Conservation (phyloP, 1,140 invertebrate genomes). For the Diabrotica undecimpunctata region DNA sequence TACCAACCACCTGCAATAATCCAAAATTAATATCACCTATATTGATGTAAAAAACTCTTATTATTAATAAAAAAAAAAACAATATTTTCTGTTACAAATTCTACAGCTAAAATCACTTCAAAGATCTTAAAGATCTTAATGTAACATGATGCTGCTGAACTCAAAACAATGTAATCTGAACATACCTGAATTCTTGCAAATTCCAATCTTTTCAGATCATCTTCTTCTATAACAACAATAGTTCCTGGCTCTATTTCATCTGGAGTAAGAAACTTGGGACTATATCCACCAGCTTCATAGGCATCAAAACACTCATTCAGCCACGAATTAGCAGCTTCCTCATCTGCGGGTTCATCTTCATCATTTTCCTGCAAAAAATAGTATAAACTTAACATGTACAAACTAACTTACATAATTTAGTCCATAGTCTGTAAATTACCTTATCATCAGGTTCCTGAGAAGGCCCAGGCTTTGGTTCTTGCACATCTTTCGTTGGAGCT, state of each 20-base stretch:
- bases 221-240: conserved; percentile 71
- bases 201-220: conserved; percentile 74
- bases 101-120: too few relatives aligned
- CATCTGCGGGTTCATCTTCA: conserved; percentile 28
- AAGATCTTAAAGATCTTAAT: too few relatives aligned
- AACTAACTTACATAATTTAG: too few relatives aligned
- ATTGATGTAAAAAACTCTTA: too few relatives aligned
- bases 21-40: too few relatives aligned
- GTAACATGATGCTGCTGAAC: too few relatives aligned
- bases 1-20: conserved; percentile 48
- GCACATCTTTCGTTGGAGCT: not conserved
- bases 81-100: too few relatives aligned
- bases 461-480: conserved; percentile 25
- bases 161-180: too few relatives aligned
- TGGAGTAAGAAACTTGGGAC: conserved; percentile 67
- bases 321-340: conserved; percentile 52
- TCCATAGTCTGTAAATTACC: too few relatives aligned
- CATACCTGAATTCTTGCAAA: conserved; percentile 61
- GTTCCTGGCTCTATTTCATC: conserved; percentile 74
- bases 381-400: too few relatives aligned
- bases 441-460: conserved; percentile 18
- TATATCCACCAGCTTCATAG: conserved; percentile 80
- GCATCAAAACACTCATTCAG: conserved; percentile 63
- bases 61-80: too few relatives aligned
- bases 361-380: not conserved